These are phyloP conservation scores for Anoplolepis gracilipes DNA, from an alignment of 1,140 invertebrate species.

Conservation along the genomic window DNA sequence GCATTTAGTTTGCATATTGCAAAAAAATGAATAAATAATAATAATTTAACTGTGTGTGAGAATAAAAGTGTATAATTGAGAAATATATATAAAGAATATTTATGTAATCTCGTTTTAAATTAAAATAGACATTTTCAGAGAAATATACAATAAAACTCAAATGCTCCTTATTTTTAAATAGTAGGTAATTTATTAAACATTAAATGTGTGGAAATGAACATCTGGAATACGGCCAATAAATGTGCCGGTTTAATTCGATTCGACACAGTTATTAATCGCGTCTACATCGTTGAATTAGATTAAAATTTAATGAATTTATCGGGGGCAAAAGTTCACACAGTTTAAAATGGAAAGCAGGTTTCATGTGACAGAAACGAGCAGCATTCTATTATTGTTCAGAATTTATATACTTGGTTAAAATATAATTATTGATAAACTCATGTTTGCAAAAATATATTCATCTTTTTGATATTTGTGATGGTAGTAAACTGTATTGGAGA, in stretches of 20 bases:
- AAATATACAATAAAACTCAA: background rate
- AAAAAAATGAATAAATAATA: constrained; percentile 26
- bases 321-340: constrained; percentile 76
- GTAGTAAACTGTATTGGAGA: background rate
- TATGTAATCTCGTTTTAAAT: constrained; percentile 32
- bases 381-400: background rate
- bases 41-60: constrained; percentile 12
- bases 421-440: background rate
- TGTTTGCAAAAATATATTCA: constrained; percentile 16
- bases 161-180: constrained; percentile 2
- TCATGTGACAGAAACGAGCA: background rate
- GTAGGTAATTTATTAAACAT: constrained; percentile 34
- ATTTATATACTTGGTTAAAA: constrained; percentile 1
- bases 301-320: constrained; percentile 67
- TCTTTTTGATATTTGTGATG: background rate
- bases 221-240: constrained; percentile 42
- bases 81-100: background rate
- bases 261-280: constrained; percentile 47
- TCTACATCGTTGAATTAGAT: constrained; percentile 70
- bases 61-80: constrained; percentile 34
- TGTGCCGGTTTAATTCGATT: constrained; percentile 69
- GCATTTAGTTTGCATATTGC: constrained; percentile 19
- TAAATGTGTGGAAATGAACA: constrained; percentile 50
- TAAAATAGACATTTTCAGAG: constrained; percentile 29
- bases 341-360: constrained; percentile 72